Percentiles rank a stretch among this genome's conserved stretches.
Evolutionary conservation across 2,888 invertebrate genomes (phyloP).

Genomic region (Pristionchus japonicus): DNA sequence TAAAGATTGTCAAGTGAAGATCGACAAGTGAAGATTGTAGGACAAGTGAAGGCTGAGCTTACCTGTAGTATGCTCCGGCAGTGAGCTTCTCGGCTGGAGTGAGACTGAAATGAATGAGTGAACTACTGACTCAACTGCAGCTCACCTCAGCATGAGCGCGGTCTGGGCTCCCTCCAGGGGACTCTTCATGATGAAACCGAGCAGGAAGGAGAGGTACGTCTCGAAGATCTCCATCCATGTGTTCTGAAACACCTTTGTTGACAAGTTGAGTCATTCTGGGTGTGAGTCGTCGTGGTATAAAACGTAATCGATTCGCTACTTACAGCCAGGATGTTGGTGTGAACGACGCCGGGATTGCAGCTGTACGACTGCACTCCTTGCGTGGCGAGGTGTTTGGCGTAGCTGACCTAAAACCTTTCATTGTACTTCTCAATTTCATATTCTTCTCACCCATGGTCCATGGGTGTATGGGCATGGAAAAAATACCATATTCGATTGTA

Average conservation of each 20-base stretch:
- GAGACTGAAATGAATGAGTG: not conserved
- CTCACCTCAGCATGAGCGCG: conserved; percentile 3
- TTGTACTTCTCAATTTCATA: no score
- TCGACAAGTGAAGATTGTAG: no score
- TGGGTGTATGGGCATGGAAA: no score
- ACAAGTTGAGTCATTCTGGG: no score
- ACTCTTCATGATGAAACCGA: conserved; percentile 23
- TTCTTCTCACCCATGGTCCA: no score
- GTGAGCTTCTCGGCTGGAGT: not conserved
- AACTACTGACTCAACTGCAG: not conserved
- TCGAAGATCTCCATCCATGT: conserved; percentile 13
- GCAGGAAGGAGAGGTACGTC: not conserved
- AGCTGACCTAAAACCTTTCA: conserved; percentile 28
- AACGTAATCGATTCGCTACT: not conserved
- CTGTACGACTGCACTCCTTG: not conserved
- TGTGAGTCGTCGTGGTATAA: no score
- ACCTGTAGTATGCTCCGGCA: not conserved
- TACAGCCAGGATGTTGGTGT: conserved; percentile 39
- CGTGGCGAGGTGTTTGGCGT: not conserved
- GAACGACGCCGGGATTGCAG: conserved; percentile 35
- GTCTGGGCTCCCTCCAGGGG: conserved; percentile 39
- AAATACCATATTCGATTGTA: no score
- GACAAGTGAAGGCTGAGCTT: not conserved
- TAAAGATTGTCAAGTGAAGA: not conserved
- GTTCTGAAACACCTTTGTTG: no score